Evolutionary conservation across 92 coral and sea anemone species (phyloP).

Genomic region (Diadumene lineata): DNA sequence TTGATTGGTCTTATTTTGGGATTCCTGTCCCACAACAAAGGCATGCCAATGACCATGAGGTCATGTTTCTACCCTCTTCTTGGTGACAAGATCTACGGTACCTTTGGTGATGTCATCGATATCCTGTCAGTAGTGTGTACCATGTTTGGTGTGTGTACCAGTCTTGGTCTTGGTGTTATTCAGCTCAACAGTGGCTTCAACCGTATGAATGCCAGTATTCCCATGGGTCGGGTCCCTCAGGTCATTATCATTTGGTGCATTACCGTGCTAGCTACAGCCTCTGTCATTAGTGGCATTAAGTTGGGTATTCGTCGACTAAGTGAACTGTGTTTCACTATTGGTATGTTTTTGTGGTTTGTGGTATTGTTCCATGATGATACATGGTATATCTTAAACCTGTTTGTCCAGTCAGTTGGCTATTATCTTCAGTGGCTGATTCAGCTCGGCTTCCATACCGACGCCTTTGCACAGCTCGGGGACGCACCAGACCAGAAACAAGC

Average conservation of each 20-base stretch:
- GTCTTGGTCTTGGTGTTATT: conserved; percentile 91
- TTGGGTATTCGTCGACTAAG: conserved; percentile 87
- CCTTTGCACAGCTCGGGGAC: conserved; percentile 86
- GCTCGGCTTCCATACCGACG: conserved; percentile 93
- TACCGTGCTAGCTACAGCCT: conserved; percentile 80
- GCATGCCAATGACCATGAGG: conserved; percentile 89
- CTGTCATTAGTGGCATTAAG: conserved; percentile 82
- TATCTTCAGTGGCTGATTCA: conserved; percentile 85
- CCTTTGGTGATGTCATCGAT: conserved; percentile 83
- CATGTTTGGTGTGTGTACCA: conserved; percentile 94
- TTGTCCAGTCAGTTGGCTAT: conserved; percentile 72
- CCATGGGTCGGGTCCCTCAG: conserved; percentile 48
- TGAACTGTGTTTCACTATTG: conserved; percentile 79
- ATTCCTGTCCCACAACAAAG: conserved; percentile 70
- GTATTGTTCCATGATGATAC: conserved; percentile 88
- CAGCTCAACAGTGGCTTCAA: conserved; percentile 70
- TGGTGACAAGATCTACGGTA: conserved; percentile 80
- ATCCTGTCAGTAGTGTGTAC: conserved; percentile 79
- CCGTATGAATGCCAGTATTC: conserved; percentile 64
- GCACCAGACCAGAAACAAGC: conserved; percentile 79
- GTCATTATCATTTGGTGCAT: conserved; percentile 84
- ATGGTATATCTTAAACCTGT: conserved; percentile 77
- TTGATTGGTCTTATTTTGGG: conserved; percentile 87
- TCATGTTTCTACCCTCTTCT: conserved; percentile 87
- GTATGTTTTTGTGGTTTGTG: conserved; percentile 75